Percentiles rank a stretch among this genome's conserved stretches.
Evolutionary conservation across 2,797 vertebrate genomes (phyloP).

Genomic region (Mus minutoides): DNA sequence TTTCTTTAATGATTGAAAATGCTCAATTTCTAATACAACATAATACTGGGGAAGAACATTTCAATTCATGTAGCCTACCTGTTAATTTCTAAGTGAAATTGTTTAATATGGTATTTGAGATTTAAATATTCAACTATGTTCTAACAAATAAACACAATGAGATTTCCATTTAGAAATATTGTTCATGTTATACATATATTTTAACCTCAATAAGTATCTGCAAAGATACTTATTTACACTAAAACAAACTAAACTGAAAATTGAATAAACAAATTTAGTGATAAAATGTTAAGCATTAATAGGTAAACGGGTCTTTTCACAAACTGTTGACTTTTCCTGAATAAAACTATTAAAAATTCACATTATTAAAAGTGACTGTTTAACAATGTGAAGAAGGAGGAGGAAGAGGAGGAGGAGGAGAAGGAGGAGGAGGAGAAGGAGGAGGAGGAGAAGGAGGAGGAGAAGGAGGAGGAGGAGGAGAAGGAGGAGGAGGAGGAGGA

Average conservation of each 20-base stretch:
- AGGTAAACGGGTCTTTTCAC: not conserved
- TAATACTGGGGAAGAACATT: not conserved
- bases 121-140: not conserved
- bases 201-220: conserved; percentile 49
- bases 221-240: conserved; percentile 51
- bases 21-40: not conserved
- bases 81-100: not conserved
- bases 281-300: conserved; percentile 38
- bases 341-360: not conserved
- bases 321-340: conserved; percentile 52
- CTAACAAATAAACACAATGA: not conserved
- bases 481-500: too few relatives aligned
- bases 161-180: conserved; percentile 20
- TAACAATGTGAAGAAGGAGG: not conserved
- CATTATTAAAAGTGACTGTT: not conserved
- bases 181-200: too few relatives aligned
- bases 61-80: not conserved
- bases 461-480: too few relatives aligned
- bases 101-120: not conserved
- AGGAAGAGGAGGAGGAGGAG: too few relatives aligned
- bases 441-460: too few relatives aligned
- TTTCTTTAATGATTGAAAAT: not conserved
- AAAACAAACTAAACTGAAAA: conserved; percentile 36
- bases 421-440: too few relatives aligned
- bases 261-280: conserved; percentile 40